Percentiles rank a stretch among this genome's conserved stretches.
These are phyloP conservation scores for Promerops cafer DNA, from an alignment of 2,113 vertebrate genomes.

Conservation along the genomic window DNA sequence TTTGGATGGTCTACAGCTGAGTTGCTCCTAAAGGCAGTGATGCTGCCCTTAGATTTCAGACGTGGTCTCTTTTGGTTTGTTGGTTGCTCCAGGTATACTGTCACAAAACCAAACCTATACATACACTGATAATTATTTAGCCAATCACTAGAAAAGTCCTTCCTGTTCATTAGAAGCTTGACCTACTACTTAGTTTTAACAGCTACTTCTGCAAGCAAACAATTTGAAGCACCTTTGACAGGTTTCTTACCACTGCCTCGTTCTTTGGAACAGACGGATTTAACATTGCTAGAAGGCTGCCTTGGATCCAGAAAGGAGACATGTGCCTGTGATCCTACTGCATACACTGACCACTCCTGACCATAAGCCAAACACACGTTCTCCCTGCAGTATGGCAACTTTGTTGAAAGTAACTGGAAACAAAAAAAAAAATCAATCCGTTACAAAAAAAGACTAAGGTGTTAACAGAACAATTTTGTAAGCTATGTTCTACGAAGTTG, in stretches of 20 bases:
- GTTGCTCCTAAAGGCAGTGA: neutral
- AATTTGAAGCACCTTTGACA: neutral
- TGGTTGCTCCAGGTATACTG: neutral
- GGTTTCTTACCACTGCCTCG: slow-evolving; percentile 87
- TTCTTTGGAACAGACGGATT: slow-evolving; percentile 91
- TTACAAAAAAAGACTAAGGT: neutral
- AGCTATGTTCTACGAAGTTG: neutral
- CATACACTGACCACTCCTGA: slow-evolving; percentile 96
- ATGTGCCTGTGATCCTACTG: slow-evolving; percentile 95
- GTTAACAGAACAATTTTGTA: neutral
- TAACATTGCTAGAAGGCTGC: slow-evolving; percentile 86
- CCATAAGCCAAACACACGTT: slow-evolving; percentile 97
- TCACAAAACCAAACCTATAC: neutral
- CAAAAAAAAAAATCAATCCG: neutral
- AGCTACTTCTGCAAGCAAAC: neutral
- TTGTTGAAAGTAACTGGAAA: slow-evolving; percentile 89
- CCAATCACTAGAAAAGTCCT: neutral
- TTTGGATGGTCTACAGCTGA: neutral
- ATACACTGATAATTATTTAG: neutral
- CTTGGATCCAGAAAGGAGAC: slow-evolving; percentile 96
- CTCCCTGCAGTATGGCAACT: slow-evolving; percentile 95
- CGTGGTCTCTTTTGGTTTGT: neutral
- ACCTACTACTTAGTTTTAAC: neutral
- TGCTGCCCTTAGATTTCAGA: neutral
- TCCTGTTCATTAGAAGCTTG: neutral